Evolutionary conservation across 2,888 invertebrate genomes (phyloP), one percentile per base, ranked within the genome.

Genomic region (Torymus tubicola): DNA sequence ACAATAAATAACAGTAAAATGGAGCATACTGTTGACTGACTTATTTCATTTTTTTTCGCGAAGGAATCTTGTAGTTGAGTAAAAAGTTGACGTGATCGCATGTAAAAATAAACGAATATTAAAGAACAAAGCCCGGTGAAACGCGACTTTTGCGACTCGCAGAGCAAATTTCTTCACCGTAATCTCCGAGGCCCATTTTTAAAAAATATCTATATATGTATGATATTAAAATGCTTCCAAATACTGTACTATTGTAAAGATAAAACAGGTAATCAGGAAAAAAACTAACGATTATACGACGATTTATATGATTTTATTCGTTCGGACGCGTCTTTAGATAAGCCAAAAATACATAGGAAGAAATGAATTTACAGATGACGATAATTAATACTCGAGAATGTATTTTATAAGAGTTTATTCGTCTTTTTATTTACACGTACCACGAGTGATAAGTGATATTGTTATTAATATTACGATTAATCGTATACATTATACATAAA

Each of bases 321-420:
- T 87, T 87, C 84, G 82, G 85, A 86, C 83, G 84, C 84, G 85
- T 70, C 57, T 86, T 79, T 67, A 76, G 60, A 73, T 77, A 73
- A 77, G 58, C 52, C 50, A 67, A 74, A 76, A 88, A 86, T 77
- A 42, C 42, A 42, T 87, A 88, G 87, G 85, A 82, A 85, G 84
- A 85, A 84, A 83, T 83, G 81, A 81, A 78, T 72, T 76, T 65
- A 79, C 67, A 73, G 73, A 82, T 81, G 81, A 83, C 74, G 74
- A 82, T 74, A 74, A 74, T 74, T 77, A 75, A 80, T 80, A 82
- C 82, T 82, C 78, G 61, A 79, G 87, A 90, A 90, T 90, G 90
- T 90, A 90, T 90, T 90, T 90, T 90, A 89, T 90, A 90, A 90
- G 88, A 88, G 86, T 90, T 90, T 90, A 90, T 89, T 90, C 89